Percentiles rank a stretch among this genome's conserved stretches.
phyloP scores from a whole-genome alignment of 1,140 invertebrate genomes.

The Araneus ventricosus region DNA sequence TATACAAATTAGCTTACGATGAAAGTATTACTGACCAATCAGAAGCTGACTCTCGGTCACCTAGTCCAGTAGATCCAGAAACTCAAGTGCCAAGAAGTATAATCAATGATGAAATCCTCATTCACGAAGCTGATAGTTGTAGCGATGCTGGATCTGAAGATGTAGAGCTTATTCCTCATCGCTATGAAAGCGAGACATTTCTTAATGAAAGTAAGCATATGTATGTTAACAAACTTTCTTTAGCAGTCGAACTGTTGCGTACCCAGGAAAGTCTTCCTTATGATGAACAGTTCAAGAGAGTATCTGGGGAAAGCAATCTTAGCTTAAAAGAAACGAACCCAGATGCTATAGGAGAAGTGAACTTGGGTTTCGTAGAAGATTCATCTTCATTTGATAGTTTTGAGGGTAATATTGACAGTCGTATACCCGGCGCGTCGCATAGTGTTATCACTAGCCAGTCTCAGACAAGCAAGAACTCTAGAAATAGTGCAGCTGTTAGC shows the following conservation, averaged over 20 bases:
- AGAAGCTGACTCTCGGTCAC: slow-evolving; percentile 25
- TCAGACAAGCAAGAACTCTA: not conserved
- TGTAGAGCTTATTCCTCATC: slow-evolving; percentile 75
- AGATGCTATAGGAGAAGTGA: slow-evolving; percentile 15
- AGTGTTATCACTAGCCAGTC: not conserved
- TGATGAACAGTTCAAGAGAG: slow-evolving; percentile 75
- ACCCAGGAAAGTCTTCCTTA: slow-evolving; percentile 76
- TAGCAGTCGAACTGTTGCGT: slow-evolving; percentile 76
- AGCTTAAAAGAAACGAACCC: not conserved
- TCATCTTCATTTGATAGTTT: slow-evolving; percentile 2
- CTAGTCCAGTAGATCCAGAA: slow-evolving; percentile 54
- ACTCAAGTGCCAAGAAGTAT: slow-evolving; percentile 45
- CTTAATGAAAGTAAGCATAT: slow-evolving; percentile 63
- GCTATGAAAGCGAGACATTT: slow-evolving; percentile 71
- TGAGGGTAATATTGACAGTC: not conserved
- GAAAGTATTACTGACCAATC: slow-evolving; percentile 65
- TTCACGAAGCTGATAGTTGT: slow-evolving; percentile 75
- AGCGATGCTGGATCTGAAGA: slow-evolving; percentile 76
- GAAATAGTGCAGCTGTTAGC: not conserved
- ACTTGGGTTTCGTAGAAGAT: slow-evolving; percentile 68
- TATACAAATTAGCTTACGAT: slow-evolving; percentile 74
- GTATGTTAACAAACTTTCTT: slow-evolving; percentile 75
- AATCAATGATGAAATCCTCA: slow-evolving; percentile 68
- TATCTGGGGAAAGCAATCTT: slow-evolving; percentile 37
- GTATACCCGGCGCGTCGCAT: not conserved